These are phyloP conservation scores for Gryllus longicercus DNA, from an alignment of 2,888 invertebrate species.

Conservation along the genomic window DNA sequence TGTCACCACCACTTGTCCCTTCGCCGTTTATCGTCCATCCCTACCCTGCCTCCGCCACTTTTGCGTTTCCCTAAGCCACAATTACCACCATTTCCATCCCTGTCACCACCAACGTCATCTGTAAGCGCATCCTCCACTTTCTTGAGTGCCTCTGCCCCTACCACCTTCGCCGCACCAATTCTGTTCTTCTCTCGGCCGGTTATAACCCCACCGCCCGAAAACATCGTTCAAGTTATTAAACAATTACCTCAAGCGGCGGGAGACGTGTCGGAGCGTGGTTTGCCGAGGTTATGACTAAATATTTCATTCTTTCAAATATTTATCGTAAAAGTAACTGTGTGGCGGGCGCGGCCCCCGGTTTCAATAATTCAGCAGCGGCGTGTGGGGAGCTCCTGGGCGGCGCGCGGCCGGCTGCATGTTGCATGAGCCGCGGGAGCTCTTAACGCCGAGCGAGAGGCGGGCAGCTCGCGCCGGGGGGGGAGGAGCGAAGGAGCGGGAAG, in stretches of 20 bases:
- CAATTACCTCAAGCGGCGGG: conserved; percentile 6
- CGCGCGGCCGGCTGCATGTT: not conserved
- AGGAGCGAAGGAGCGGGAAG: not conserved
- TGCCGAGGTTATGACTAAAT: not conserved
- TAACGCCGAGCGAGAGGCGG: not conserved
- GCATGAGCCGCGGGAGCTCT: conserved; percentile 1
- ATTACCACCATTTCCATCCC: too few species aligned
- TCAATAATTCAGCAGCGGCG: not conserved
- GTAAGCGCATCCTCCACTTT: too few species aligned
- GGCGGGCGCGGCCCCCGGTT: not conserved
- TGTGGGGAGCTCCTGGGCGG: not conserved
- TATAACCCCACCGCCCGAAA: not conserved
- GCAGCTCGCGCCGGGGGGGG: not conserved
- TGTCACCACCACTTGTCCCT: too few species aligned
- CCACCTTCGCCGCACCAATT: too few species aligned
- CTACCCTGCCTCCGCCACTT: too few species aligned
- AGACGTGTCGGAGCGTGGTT: not conserved
- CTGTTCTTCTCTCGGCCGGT: too few species aligned
- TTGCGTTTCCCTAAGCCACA: too few species aligned
- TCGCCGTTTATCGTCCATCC: too few species aligned
- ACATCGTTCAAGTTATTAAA: not conserved
- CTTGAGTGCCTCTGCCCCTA: too few species aligned
- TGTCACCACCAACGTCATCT: too few species aligned
- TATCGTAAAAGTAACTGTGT: not conserved
- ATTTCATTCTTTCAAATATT: not conserved